Percentiles rank a stretch among this genome's conserved stretches.
These are phyloP conservation scores for Ctenodactylus gundi DNA, from an alignment of 2,113 vertebrate genomes.

Conservation along the genomic window DNA sequence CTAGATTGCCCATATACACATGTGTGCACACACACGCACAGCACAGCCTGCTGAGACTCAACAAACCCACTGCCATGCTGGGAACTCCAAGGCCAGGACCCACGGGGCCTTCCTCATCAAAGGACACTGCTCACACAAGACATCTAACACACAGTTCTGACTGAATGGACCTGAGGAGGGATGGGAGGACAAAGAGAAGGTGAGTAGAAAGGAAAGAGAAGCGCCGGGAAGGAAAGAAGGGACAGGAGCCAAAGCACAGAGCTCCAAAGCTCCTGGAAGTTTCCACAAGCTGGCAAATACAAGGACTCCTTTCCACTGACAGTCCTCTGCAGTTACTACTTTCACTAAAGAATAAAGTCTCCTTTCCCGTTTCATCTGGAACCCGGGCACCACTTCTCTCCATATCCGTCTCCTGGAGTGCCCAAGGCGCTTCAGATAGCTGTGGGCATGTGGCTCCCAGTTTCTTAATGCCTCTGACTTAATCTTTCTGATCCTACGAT, in stretches of 20 bases:
- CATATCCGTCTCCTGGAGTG: neutral
- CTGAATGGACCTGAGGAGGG: neutral
- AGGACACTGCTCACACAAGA: neutral
- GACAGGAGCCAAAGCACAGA: neutral
- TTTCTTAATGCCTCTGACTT: neutral
- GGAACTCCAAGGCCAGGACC: neutral
- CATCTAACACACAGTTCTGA: too few relatives aligned
- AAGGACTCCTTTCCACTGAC: neutral
- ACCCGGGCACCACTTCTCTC: neutral
- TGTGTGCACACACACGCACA: neutral
- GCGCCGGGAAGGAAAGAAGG: fast-evolving
- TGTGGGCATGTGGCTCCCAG: neutral
- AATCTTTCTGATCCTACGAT: neutral
- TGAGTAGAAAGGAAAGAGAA: neutral
- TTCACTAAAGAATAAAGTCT: neutral
- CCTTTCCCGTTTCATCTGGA: neutral
- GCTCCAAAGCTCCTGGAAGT: neutral
- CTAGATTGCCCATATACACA: neutral
- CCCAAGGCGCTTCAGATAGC: too few relatives aligned
- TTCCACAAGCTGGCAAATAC: neutral
- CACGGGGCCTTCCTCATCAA: neutral
- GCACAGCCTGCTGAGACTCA: neutral
- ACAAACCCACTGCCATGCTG: neutral
- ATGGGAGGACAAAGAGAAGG: too few relatives aligned
- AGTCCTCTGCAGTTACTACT: neutral